phyloP scores from a whole-genome alignment of 2,888 invertebrate genomes.

The Kuschelorhynchus macadamiae region DNA sequence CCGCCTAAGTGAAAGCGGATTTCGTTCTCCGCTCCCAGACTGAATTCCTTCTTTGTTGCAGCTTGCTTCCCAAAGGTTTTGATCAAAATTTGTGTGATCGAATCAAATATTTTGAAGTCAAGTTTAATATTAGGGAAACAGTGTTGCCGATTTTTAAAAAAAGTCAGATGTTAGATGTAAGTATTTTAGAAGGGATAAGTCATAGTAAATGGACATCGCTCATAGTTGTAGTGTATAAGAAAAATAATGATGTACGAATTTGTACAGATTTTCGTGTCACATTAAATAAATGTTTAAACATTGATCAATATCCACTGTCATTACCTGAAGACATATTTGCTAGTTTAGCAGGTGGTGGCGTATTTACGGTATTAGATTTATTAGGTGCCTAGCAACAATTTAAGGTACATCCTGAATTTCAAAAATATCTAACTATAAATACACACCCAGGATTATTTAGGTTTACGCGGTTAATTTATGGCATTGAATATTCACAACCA shows the following conservation, averaged over 20 bases:
- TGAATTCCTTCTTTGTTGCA: no score
- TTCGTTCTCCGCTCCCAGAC: no score
- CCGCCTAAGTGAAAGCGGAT: no score
- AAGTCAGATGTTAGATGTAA: constrained; percentile 8
- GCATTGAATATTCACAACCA: constrained; percentile 53
- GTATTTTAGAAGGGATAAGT: background rate
- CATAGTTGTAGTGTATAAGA: background rate
- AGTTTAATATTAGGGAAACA: constrained; percentile 1
- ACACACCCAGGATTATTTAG: constrained; percentile 55
- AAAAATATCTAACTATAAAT: constrained; percentile 57
- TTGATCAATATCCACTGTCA: constrained; percentile 28
- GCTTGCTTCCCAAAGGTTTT: constrained; percentile 5
- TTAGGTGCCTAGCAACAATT: constrained; percentile 55
- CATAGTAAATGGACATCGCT: constrained; percentile 4
- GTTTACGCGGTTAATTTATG: constrained; percentile 53
- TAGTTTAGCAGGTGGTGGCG: constrained; percentile 52
- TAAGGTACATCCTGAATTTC: constrained; percentile 45
- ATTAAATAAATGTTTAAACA: constrained; percentile 21
- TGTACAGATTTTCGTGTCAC: constrained; percentile 36
- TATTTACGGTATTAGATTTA: constrained; percentile 54
- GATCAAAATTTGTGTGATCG: constrained; percentile 15
- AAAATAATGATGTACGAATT: constrained; percentile 30
- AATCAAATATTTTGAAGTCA: constrained; percentile 15
- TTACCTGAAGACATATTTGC: constrained; percentile 56
- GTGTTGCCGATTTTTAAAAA: background rate